Evolutionary conservation across 2,113 vertebrate species (phyloP).

Genomic region (Pan paniscus): DNA sequence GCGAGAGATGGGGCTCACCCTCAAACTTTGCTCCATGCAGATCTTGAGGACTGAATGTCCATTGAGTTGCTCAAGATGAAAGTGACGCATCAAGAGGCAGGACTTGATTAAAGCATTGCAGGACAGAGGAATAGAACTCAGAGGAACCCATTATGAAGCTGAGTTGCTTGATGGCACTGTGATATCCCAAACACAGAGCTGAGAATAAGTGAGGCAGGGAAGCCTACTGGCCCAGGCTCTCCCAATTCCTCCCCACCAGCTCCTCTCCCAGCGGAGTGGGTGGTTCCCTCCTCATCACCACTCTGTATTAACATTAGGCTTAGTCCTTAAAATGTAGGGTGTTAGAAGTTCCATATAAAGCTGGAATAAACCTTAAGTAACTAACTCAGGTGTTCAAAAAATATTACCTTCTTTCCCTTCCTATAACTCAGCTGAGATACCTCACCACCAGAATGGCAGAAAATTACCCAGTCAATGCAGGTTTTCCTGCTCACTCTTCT

Average conservation of each 20-base stretch:
- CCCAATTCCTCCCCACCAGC: accelerated
- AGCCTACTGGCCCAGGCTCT: no score
- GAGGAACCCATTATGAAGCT: not conserved
- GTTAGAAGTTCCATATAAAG: not conserved
- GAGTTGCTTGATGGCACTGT: not conserved
- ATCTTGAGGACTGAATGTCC: not conserved
- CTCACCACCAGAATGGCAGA: not conserved
- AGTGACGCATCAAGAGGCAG: not conserved
- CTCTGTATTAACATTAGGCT: not conserved
- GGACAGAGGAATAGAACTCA: not conserved
- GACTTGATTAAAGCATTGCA: not conserved
- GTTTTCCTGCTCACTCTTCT: not conserved
- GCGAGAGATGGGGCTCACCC: not conserved
- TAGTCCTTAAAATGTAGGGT: not conserved
- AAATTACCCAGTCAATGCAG: not conserved
- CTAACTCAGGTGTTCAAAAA: not conserved
- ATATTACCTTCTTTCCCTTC: not conserved
- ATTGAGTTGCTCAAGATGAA: not conserved
- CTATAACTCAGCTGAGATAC: not conserved
- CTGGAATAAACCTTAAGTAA: not conserved
- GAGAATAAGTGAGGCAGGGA: not conserved
- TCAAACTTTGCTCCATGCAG: accelerated
- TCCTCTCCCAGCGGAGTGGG: not conserved
- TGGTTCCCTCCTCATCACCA: not conserved
- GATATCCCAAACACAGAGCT: not conserved